Evolutionary conservation across 2,797 vertebrate genomes (phyloP), one percentile per base, ranked within the genome.

Genomic region (Benthosema pterotum): DNA sequence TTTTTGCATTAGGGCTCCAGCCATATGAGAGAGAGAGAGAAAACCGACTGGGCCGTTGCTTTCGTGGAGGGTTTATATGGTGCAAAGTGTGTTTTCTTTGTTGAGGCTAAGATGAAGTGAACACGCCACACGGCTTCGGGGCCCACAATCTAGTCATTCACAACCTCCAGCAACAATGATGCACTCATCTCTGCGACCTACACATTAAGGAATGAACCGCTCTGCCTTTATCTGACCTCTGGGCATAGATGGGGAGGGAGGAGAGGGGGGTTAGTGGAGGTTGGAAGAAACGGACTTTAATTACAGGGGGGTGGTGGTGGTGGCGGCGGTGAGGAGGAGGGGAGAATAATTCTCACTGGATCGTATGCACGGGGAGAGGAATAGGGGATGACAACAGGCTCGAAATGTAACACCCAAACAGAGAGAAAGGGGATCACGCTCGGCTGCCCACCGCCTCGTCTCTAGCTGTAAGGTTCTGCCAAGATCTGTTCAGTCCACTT

Each of bases 151-250:
- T 46, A 65, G 57, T 47, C 48, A 52, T 57, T 57, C 58, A 56
- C 18, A 16, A 57, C 58, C 58, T 42, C 52, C 63, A 53, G 69
- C 56, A 38, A 50, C 69, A 22, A 51, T 22, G 14, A 61, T n/a
- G 38, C 43, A 42, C 45, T 52, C 65, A 48, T 58, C 60, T 42
- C 28, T 42, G 15, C 58, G 17, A 48, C 42, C 60, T 57, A 52
- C 67, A 68, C 65, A 58, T 56, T 60, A 63, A 51, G 42, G 16
- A 60, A 42, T 32, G 38, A 48, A 45, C 11, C 16, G 50, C 25
- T 50, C 49, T n/a, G 32, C 65, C 45, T 57, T 67, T 17, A 54
- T 63, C 54, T 63, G 52, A 72, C 65, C 70, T 22, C 49, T 22
- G 28, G 64, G 70, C 64, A n/a, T 52, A 18, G 17, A 18, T 13